Evolutionary conservation across 1,140 invertebrate species (phyloP), one percentile per base, ranked within the genome.

Genomic region (Halesus radiatus): DNA sequence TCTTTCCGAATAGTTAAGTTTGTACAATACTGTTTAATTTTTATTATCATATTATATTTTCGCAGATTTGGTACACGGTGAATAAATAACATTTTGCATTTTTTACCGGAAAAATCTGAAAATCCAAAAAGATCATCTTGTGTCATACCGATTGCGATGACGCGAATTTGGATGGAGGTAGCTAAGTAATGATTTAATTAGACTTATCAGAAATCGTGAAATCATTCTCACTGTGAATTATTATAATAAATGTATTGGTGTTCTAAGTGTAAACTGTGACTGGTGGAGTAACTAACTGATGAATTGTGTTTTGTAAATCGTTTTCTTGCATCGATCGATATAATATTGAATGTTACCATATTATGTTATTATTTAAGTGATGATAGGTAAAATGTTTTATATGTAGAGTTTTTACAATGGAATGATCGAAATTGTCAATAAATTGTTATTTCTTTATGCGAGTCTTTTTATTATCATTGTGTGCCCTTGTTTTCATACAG

Each of bases 351-450:
- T 66, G 62, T 66, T 66, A 66, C 62, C 62, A 29, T 56, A 56
- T 45, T 45, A 45, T 45, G 13, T 56, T 64, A 22, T 22, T 64
- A 1, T 64, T 23, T 64, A 64, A 18, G 68, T 72, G 37, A 50
- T 53, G n/a, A 72, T 52, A 22, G 32, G 68, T 52, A 23, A 18
- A 72, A 22, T 53, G 20, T 72, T 72, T 72, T 72, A 45, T 72
- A 72, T 72, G 68, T 72, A 72, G 68, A 52, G 68, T 72, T 72
- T 72, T 72, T 72, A 72, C 68, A 52, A 52, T 22, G 37, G 68
- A 53, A 52, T 72, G 45, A 3, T 52, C 68, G 18, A 22, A 52
- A 3, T 52, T 13, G 32, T 66, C 20, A 72, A 72, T 52, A 72
- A 52, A 72, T 52, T 52, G 37, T 72, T 72, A 72, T 72, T 72